Conservation (phyloP, 2,797 vertebrate genomes). For the Myiothlypis coronata region DNA sequence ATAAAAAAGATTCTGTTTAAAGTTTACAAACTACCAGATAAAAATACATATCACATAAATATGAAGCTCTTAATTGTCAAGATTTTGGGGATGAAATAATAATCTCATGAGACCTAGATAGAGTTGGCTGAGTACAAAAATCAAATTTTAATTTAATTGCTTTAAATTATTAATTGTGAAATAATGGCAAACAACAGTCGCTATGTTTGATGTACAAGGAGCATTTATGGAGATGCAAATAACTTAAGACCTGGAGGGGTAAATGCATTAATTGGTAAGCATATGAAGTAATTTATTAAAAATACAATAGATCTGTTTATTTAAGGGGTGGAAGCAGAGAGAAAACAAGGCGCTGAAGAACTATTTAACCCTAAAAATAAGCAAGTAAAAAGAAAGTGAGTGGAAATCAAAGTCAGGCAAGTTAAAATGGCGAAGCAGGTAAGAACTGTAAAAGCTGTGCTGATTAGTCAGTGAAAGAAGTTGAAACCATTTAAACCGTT, state of each 20-base stretch:
- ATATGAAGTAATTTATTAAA: neutral
- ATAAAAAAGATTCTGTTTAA: neutral
- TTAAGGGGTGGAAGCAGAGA: neutral
- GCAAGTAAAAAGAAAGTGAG: neutral
- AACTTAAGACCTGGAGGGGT: neutral
- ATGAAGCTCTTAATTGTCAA: neutral
- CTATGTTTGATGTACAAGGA: neutral
- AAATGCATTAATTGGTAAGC: neutral
- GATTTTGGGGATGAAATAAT: neutral
- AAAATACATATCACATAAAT: neutral
- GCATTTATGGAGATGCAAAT: neutral
- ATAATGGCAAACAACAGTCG: neutral
- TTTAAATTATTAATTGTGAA: neutral
- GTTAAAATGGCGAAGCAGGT: neutral
- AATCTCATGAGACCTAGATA: neutral
- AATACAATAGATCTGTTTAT: neutral
- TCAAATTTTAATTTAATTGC: neutral
- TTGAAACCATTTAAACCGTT: neutral
- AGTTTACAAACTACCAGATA: neutral
- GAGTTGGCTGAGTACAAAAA: neutral
- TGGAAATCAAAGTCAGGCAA: neutral
- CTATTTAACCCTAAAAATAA: neutral
- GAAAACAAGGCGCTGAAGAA: neutral
- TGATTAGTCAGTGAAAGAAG: neutral
- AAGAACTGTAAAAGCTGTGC: neutral